Conservation (phyloP, 2,888 invertebrate species). For the Dichetophora obliterata region DNA sequence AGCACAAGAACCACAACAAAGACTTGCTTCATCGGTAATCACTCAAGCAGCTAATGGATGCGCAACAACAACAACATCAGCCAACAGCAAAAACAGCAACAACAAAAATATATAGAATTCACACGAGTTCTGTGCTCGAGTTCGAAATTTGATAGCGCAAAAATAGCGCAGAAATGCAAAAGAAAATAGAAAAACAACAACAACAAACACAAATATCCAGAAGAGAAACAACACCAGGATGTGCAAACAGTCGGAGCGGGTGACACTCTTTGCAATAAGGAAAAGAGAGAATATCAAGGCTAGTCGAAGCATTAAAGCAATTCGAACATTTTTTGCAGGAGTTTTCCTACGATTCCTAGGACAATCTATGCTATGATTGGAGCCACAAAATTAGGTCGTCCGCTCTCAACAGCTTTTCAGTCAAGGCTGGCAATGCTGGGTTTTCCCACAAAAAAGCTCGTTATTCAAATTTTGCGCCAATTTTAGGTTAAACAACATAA, state of each 20-base stretch:
- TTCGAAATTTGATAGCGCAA: not conserved
- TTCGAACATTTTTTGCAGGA: too few species aligned
- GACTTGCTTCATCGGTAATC: constrained; percentile 28
- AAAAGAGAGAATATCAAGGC: too few species aligned
- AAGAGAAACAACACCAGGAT: not conserved
- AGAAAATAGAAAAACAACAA: not conserved
- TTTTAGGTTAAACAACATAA: not conserved
- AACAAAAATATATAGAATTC: constrained; percentile 32
- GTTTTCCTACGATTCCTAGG: too few species aligned
- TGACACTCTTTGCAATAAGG: too few species aligned
- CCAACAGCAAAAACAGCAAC: constrained; percentile 42
- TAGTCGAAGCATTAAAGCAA: too few species aligned
- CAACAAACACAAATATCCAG: not conserved
- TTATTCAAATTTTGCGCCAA: not conserved
- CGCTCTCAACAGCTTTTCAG: too few species aligned
- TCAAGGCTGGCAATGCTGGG: not conserved
- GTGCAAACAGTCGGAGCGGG: not conserved
- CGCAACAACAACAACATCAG: constrained; percentile 40
- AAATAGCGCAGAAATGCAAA: not conserved
- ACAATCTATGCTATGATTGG: too few species aligned
- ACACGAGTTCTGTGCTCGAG: not conserved
- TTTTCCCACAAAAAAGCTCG: not conserved
- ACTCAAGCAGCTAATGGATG: constrained; percentile 47
- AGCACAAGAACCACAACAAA: constrained; percentile 38
- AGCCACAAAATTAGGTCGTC: too few species aligned